Evolutionary conservation across 2,888 invertebrate species (phyloP).

Genomic region (Lamproptera curius): DNA sequence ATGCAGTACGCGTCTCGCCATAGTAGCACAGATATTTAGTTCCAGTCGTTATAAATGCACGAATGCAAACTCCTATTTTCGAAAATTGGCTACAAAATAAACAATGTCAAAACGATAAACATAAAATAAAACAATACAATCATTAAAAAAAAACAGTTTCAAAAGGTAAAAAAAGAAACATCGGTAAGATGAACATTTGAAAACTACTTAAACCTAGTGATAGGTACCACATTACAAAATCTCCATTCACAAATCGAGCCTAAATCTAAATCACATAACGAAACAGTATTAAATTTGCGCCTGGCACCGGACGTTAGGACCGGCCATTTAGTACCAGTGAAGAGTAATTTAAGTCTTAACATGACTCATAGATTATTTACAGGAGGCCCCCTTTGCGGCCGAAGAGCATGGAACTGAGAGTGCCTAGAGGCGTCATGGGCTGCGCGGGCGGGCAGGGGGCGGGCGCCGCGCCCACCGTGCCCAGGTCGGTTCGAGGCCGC

Average conservation of each 20-base stretch:
- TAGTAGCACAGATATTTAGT: constrained; percentile 21
- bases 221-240: constrained; percentile 37
- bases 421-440: constrained; percentile 79
- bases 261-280: constrained; percentile 44
- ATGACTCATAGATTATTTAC: constrained; percentile 30
- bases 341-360: constrained; percentile 15
- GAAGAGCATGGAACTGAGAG: constrained; percentile 87
- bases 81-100: constrained; percentile 48
- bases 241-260: constrained; percentile 27
- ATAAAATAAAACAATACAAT: constrained; percentile 38
- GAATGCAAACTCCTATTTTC: constrained; percentile 41
- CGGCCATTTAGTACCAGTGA: not conserved
- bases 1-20: constrained; percentile 2
- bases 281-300: constrained; percentile 31
- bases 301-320: constrained; percentile 13
- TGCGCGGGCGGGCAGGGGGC: constrained; percentile 41
- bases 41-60: constrained; percentile 59
- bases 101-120: constrained; percentile 47
- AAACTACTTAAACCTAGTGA: constrained; percentile 25
- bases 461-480: constrained; percentile 55
- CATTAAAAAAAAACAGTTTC: constrained; percentile 41
- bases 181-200: constrained; percentile 28
- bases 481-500: constrained; percentile 60
- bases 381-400: constrained; percentile 91
- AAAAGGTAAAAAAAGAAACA: constrained; percentile 41